Evolutionary conservation across 30 jellyfish, hydroid and myxozoan species (phyloP), one percentile per base, ranked within the genome.

Genomic region (Turritopsis dohrnii): DNA sequence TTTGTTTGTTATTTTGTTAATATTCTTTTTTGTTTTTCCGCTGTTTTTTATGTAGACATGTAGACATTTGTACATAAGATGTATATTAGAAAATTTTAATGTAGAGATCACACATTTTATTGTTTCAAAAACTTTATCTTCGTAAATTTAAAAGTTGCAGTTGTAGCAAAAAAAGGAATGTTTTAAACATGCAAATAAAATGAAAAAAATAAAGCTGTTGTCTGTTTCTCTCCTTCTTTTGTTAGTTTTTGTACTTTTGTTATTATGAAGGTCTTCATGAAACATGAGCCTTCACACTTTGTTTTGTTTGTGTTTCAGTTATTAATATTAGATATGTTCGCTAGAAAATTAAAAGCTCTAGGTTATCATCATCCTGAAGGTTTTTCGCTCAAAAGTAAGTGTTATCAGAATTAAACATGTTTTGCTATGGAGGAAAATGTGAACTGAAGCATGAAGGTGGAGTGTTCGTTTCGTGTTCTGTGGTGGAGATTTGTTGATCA

Each of bases 301-400:
- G 60, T 41, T 41, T 41, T n/a, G n/a, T 41, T 41, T 41, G 60
- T 41, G 5, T 41, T 41, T 41, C 60, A 41, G 60, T 41, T 5
- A 13, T 41, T 41, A 3, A 41, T 41, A 41, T 41, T 7, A 69
- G 77, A 79, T 71, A 90, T 90, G 97, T 86, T 80, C 79, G 60
- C 83, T n/a, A 52, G 95, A 73, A 90, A 90, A 72, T 71, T 90
- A 24, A 71, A 53, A 21, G 95, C 97, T 31, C 94, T 90, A 23
- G 94, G 87, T 21, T 86, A 66, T 75, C 95, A 90, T 65, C 88
- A 83, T 29, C 92, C 96, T 18, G 93, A 90, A n/a, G 52, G 21
- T 9, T 90, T 90, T 73, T 21, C 81, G 28, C 75, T 84, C 27
- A 29, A 82, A 53, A 94, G 97, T 90, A 86, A 79, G 84, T 77